Evolutionary conservation across 2,888 invertebrate species (phyloP).

Genomic region (Unio pictorum): DNA sequence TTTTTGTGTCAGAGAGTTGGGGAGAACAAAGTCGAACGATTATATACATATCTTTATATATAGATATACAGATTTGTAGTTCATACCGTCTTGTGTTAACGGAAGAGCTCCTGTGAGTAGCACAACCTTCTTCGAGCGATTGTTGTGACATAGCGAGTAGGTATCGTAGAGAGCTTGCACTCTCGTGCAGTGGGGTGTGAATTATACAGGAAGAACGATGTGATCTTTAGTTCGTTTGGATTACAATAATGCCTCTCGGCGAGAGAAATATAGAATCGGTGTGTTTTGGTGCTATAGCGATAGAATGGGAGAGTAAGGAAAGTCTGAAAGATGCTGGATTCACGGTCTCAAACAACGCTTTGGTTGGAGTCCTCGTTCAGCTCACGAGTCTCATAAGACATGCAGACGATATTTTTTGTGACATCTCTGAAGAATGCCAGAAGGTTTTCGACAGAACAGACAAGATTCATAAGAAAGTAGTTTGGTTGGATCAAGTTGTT

Average conservation of each 20-base stretch:
- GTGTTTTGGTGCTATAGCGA: conserved; percentile 46
- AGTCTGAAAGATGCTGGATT: conserved; percentile 37
- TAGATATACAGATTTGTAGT: too few relatives aligned
- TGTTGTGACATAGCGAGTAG: too few relatives aligned
- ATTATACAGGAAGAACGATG: conserved; percentile 5
- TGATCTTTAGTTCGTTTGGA: conserved; percentile 16
- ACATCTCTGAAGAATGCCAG: conserved; percentile 63
- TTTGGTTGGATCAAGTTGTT: conserved; percentile 33
- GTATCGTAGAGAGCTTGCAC: too few relatives aligned
- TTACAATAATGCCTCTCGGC: conserved; percentile 52
- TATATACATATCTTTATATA: too few relatives aligned
- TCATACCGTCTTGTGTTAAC: too few relatives aligned
- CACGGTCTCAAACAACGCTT: conserved; percentile 52
- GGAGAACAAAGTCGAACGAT: too few relatives aligned
- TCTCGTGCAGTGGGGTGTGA: too few relatives aligned
- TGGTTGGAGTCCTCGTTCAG: conserved; percentile 58
- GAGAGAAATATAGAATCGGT: conserved; percentile 52
- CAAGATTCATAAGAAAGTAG: conserved; percentile 40
- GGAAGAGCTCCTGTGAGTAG: too few relatives aligned
- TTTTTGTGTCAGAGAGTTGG: too few relatives aligned
- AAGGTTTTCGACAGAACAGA: conserved; percentile 56
- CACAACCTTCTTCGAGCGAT: too few relatives aligned
- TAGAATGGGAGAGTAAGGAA: conserved; percentile 34
- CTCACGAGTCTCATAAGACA: conserved; percentile 62
- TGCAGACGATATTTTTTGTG: conserved; percentile 66